A percentile compares a stretch with the other conserved stretches of the same genome.
These are phyloP conservation scores for Amphiprion ocellaris DNA, from an alignment of 2,113 vertebrate genomes.

Conservation along the genomic window DNA sequence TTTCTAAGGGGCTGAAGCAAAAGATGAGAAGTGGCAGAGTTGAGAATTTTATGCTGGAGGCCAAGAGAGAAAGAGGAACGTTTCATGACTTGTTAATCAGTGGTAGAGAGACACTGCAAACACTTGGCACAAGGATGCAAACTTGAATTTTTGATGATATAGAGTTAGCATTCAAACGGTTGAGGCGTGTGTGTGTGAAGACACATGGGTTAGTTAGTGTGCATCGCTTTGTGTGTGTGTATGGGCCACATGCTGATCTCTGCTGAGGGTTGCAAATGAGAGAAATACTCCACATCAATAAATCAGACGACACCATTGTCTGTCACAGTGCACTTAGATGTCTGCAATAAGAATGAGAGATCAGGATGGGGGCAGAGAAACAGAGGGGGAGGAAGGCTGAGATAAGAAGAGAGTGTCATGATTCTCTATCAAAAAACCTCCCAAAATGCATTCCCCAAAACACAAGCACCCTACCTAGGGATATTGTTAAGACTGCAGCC, in stretches of 20 bases:
- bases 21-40: conserved; percentile 46
- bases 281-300: conserved; percentile 46
- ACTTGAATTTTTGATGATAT: conserved; percentile 44
- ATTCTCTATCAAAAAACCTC: conserved; percentile 8
- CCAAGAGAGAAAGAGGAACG: conserved; percentile 4
- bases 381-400: background rate
- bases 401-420: background rate
- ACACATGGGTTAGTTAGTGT: conserved; percentile 12
- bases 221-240: background rate
- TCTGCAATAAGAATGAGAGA: conserved; percentile 29
- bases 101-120: conserved; percentile 38
- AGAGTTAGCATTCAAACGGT: conserved; percentile 1
- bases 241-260: conserved; percentile 35
- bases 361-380: conserved; percentile 18
- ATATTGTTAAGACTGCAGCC: conserved; percentile 28
- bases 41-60: conserved; percentile 12
- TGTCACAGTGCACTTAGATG: conserved; percentile 25
- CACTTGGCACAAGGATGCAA: conserved; percentile 25
- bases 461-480: conserved; percentile 13
- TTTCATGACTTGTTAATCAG: conserved; percentile 47
- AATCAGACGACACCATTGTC: conserved; percentile 36
- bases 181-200: conserved; percentile 6
- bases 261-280: conserved; percentile 32
- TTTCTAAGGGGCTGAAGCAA: conserved; percentile 1
- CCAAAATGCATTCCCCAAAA: conserved; percentile 28